Evolutionary conservation across 2,797 vertebrate genomes (phyloP), one percentile per base, ranked within the genome.

Genomic region (Enteromius afrohamiltoni): DNA sequence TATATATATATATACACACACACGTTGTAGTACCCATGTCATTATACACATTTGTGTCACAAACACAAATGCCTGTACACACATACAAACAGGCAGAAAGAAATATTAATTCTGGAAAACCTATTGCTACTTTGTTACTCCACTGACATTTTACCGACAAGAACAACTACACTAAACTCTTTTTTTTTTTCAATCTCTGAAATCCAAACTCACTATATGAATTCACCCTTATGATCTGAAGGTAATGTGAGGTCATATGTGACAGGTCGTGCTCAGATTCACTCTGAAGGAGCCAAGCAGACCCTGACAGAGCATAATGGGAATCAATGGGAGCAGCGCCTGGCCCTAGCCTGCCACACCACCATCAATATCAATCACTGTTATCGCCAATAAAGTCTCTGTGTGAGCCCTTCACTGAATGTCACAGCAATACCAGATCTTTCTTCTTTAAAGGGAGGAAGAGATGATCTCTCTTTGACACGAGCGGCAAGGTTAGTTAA

Each of bases 291-390:
- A 86, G 85, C 80, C 76, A 75, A 83, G 86, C 82, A 80, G 84
- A 87, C 80, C 87, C 87, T 88, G 88, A 90, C 88, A 88, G 77
- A 83, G 79, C 64, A 79, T 87, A 89, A 89, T 89, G 83, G 86
- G 83, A 87, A 89, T 89, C 88, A 89, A 89, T 90, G 87, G 86
- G 70, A 87, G 80, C 62, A 79, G 85, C 23, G 77, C 62, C 89
- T 85, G 83, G 83, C 70, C 76, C 77, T 74, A 67, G 83, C 73
- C 83, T 75, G 74, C 83, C 85, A 77, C 79, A 77, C 84, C 68
- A 79, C 83, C 86, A 85, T 86, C 83, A 85, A 87, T 86, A 89
- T 89, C 86, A 86, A 87, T 86, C 88, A 89, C 60, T 45, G 53
- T 86, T 89, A 87, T 89, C 86, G 45, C 77, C 82, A 77, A 79